Evolutionary conservation across 2,113 vertebrate species (phyloP).

Genomic region (Daphoenositta chrysoptera): DNA sequence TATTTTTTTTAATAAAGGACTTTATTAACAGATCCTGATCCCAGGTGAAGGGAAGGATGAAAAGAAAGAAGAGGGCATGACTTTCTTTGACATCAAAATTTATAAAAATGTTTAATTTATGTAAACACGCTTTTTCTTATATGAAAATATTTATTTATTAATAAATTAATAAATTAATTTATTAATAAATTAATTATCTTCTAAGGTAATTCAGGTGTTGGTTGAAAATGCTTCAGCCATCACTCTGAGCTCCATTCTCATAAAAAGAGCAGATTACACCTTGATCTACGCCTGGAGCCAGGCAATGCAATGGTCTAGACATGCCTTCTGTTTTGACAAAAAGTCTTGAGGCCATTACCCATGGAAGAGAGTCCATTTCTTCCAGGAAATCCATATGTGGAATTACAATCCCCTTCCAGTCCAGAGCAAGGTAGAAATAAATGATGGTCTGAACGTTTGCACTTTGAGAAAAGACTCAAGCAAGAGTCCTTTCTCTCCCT

Average conservation of each 20-base stretch:
- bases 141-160: too few species aligned
- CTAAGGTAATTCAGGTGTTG: background rate
- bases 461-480: background rate
- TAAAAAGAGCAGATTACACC: background rate
- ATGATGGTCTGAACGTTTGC: background rate
- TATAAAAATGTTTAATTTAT: background rate
- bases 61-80: background rate
- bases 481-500: background rate
- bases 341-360: background rate
- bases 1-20: background rate
- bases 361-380: background rate
- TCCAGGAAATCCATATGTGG: background rate
- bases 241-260: background rate
- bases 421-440: background rate
- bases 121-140: background rate
- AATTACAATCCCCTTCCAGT: background rate
- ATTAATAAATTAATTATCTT: too few species aligned
- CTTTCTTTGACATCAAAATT: background rate
- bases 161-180: too few species aligned
- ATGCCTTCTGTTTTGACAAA: background rate
- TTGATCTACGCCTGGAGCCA: accelerated
- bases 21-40: background rate
- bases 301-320: accelerated
- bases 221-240: background rate
- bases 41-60: background rate